Conservation (phyloP, 2,797 vertebrate genomes). For the Poeciliopsis turneri region DNA sequence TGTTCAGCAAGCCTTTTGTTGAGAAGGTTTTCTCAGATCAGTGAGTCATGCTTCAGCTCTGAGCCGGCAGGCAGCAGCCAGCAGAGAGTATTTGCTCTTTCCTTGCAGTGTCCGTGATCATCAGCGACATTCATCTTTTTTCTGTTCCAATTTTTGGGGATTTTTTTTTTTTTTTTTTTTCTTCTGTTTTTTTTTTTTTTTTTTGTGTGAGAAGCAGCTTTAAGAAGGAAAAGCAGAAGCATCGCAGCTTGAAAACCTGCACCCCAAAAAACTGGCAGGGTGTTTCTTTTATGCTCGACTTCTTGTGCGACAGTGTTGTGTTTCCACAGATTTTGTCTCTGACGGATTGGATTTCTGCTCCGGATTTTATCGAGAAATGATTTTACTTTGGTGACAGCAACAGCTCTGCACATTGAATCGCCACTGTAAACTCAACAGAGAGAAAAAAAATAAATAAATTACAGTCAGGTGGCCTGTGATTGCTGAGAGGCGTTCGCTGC, state of each 20-base stretch:
- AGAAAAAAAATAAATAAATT: slow-evolving; percentile 38
- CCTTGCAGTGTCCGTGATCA: slow-evolving; percentile 65
- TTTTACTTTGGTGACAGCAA: slow-evolving; percentile 67
- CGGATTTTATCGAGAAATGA: slow-evolving; percentile 70
- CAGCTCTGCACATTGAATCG: slow-evolving; percentile 57
- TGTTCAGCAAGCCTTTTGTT: slow-evolving; percentile 99
- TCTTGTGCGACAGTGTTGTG: slow-evolving; percentile 61
- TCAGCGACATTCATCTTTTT: slow-evolving; percentile 80
- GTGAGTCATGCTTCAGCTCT: slow-evolving; percentile 98
- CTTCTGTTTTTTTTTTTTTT: background rate
- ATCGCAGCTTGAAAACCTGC: slow-evolving; percentile 63
- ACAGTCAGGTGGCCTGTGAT: slow-evolving; percentile 74
- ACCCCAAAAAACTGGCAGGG: slow-evolving; percentile 57
- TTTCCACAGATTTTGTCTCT: slow-evolving; percentile 77
- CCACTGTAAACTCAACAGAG: slow-evolving; percentile 69
- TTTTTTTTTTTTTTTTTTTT: slow-evolving; percentile 39
- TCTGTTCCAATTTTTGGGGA: slow-evolving; percentile 51
- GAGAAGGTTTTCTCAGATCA: slow-evolving; percentile 97
- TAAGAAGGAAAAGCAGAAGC: slow-evolving; percentile 47
- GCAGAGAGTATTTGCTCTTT: slow-evolving; percentile 72
- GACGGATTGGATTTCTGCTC: slow-evolving; percentile 73
- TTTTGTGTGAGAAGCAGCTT: slow-evolving; percentile 50
- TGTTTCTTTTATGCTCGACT: slow-evolving; percentile 23
- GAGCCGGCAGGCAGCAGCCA: slow-evolving; percentile 86
- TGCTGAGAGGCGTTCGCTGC: slow-evolving; percentile 82